Evolutionary conservation across 64 coral and sea anemone genomes (phyloP).

Genomic region (Montipora sp.): DNA sequence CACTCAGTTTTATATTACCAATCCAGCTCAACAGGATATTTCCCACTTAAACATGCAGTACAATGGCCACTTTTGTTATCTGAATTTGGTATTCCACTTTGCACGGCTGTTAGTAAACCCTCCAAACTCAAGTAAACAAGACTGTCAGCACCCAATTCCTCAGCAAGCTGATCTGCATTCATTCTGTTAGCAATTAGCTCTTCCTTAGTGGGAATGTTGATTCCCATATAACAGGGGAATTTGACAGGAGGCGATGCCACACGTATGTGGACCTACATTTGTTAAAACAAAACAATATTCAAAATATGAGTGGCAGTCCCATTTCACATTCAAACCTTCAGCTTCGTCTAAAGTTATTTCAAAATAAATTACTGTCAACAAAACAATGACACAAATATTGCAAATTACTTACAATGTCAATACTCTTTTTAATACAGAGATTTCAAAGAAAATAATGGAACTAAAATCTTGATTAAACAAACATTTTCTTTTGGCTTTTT

Average conservation of each 20-base stretch:
- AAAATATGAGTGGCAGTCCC: no score
- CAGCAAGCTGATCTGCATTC: slow-evolving; percentile 73
- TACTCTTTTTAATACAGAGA: no score
- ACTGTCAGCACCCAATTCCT: slow-evolving; percentile 85
- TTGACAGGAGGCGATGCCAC: slow-evolving; percentile 95
- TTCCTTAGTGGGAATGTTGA: slow-evolving; percentile 94
- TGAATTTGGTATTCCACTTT: slow-evolving; percentile 57
- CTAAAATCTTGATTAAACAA: no score
- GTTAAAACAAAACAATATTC: background rate
- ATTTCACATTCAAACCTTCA: no score
- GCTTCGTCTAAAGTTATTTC: no score
- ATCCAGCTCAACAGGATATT: slow-evolving; percentile 92
- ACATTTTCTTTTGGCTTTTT: no score
- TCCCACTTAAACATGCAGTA: slow-evolving; percentile 89
- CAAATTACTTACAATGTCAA: no score
- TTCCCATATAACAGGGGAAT: slow-evolving; percentile 95
- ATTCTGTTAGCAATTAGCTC: slow-evolving; percentile 93
- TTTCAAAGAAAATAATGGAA: no score
- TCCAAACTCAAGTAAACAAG: slow-evolving; percentile 86
- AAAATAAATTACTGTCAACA: no score
- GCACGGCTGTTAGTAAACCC: slow-evolving; percentile 80
- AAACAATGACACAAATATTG: no score
- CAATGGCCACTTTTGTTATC: slow-evolving; percentile 74
- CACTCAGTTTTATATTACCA: slow-evolving; percentile 48
- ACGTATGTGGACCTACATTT: slow-evolving; percentile 84